Conservation (phyloP, 2,888 invertebrate genomes). For the Lasioglossum villosulum region DNA sequence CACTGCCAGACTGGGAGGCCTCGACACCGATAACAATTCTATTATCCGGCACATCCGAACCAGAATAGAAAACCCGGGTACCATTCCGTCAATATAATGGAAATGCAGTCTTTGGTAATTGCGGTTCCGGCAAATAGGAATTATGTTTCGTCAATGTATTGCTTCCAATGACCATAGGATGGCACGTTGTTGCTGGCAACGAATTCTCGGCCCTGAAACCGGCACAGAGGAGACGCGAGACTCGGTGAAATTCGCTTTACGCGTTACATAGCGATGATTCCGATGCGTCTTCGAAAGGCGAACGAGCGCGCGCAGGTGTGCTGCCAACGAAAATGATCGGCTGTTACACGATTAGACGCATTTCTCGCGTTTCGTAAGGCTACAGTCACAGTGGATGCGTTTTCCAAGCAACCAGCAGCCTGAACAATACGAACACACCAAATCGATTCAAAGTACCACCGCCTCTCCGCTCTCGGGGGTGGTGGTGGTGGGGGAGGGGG, state of each 20-base stretch:
- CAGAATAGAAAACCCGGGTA: not conserved
- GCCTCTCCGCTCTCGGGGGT: no score
- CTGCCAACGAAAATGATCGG: slow-evolving; percentile 36
- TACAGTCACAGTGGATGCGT: slow-evolving; percentile 12
- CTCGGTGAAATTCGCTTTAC: slow-evolving; percentile 58
- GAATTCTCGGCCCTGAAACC: slow-evolving; percentile 30
- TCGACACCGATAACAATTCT: not conserved
- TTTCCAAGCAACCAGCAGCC: not conserved
- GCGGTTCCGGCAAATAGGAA: not conserved
- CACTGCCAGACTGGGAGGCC: not conserved
- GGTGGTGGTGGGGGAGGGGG: no score
- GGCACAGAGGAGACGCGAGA: slow-evolving; percentile 48
- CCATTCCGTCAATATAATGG: not conserved
- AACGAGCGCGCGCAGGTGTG: slow-evolving; percentile 37
- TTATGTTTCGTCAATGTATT: not conserved
- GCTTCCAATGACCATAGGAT: not conserved
- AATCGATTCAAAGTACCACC: not conserved
- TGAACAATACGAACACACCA: not conserved
- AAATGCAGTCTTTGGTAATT: not conserved
- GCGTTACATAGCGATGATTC: slow-evolving; percentile 57
- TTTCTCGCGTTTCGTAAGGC: slow-evolving; percentile 55
- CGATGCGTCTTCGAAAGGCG: slow-evolving; percentile 49
- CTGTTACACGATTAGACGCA: slow-evolving; percentile 54
- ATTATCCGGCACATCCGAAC: slow-evolving; percentile 9
- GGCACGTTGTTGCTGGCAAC: not conserved